Base-by-base conservation (phyloP, 2,113 vertebrate genomes). In the Naja naja region DNA sequence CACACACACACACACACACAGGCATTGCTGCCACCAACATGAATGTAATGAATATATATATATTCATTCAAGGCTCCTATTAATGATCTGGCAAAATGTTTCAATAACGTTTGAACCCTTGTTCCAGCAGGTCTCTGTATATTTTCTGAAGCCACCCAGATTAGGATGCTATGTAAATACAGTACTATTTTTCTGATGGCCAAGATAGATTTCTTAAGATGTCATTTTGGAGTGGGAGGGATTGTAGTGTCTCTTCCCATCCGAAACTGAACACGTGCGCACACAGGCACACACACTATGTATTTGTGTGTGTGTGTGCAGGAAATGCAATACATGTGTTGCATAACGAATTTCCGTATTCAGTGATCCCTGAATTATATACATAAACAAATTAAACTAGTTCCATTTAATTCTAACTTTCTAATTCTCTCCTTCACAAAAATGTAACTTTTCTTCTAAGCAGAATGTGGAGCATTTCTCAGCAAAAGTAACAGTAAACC, bases 381-480 rank as follows among this genome's bases (percentile, higher is more conserved):
- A 91, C 34, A 89, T 89, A 86, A 92, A 93, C 74, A 91, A 45
- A 91, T 64, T 92, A 95, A 94, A 43, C 91, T 95, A 93, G 45
- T 43, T 88, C 93, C 22, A 89, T 1, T 58, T 89, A 81, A 47
- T 88, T 94, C 1, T 69, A 4, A 89, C 87, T 95, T 95, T 86
- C 22, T 69, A 16, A 69, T 69, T 27, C 92, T 95, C 90, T 60
- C 87, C 95, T 60, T 10, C 30, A 89, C 39, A 89, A 93, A 1
- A 43, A 45, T 92, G 55, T 94, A 6, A 89, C 39, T 0, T 64
- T 53, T 94, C 94, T 25, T 94, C 45, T 47, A 95, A 91, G 43
- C 27, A 95, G 87, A 86, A 89, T 85, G 2, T 90, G 86, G 95
- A 94, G 93, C 92, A 27, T 93, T 85, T 22, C 90, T 16, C 87